Evolutionary conservation across 2,797 vertebrate species (phyloP).

Genomic region (Scleropages formosus): DNA sequence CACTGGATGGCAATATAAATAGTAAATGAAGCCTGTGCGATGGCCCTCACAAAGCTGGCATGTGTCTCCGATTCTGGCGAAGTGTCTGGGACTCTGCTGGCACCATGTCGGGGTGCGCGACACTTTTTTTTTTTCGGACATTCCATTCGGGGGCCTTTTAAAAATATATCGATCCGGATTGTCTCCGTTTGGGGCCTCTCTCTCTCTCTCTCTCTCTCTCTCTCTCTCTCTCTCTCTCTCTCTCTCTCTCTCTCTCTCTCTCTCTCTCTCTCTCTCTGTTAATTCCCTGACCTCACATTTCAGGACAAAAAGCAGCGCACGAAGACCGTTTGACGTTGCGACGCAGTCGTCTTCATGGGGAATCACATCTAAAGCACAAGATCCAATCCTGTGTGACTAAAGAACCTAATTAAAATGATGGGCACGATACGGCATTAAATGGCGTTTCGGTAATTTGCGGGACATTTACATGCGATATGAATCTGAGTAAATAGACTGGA

Average conservation of each 20-base stretch:
- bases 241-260: not conserved
- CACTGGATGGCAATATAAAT: conserved; percentile 76
- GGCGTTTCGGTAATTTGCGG: not conserved
- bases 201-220: conserved; percentile 3
- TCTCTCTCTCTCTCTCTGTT: conserved; percentile 11
- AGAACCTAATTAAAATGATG: not conserved
- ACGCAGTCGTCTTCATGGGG: not conserved
- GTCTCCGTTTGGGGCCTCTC: not conserved
- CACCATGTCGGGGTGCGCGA: conserved; percentile 57
- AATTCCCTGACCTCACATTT: conserved; percentile 22
- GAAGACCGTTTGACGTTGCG: not conserved
- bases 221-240: not conserved
- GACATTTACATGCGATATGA: not conserved
- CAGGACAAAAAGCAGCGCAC: conserved; percentile 18
- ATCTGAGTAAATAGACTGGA: not conserved
- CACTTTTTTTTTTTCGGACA: conserved; percentile 52
- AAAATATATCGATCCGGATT: conserved; percentile 28
- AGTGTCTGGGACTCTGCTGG: conserved; percentile 46
- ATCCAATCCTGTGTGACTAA: not conserved
- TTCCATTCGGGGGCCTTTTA: conserved; percentile 33
- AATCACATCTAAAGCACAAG: not conserved
- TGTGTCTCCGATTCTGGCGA: conserved; percentile 60
- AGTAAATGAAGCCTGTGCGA: conserved; percentile 75
- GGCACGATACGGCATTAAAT: not conserved
- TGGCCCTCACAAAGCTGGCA: conserved; percentile 54